Percentiles rank a stretch among this genome's conserved stretches.
Conservation (phyloP, 2,113 vertebrate genomes). For the Thunnus maccoyii region DNA sequence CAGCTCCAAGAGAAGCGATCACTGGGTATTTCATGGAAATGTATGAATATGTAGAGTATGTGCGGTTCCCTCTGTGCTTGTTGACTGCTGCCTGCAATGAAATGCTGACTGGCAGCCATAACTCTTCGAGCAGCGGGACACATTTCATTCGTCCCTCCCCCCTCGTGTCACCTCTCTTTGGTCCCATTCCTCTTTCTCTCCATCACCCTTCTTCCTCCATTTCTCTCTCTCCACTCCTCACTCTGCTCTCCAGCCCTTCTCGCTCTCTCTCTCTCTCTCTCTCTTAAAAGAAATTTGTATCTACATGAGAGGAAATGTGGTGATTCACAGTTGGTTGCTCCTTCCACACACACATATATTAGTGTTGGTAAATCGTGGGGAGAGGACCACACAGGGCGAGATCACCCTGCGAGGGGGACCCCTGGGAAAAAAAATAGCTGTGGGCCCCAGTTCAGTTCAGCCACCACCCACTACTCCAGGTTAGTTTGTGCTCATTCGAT, state of each 20-base stretch:
- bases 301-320: neutral
- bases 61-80: neutral
- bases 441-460: too few relatives aligned
- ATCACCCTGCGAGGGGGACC: neutral
- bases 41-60: neutral
- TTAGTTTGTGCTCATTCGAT: too few relatives aligned
- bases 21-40: slow-evolving; percentile 1
- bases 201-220: too few relatives aligned
- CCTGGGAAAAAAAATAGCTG: too few relatives aligned
- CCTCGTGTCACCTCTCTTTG: slow-evolving; percentile 29
- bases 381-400: neutral
- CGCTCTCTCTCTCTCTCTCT: neutral
- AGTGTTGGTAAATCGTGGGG: neutral
- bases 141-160: slow-evolving; percentile 49
- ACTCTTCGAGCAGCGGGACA: slow-evolving; percentile 49
- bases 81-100: slow-evolving; percentile 41
- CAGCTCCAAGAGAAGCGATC: neutral
- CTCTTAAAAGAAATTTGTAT: slow-evolving; percentile 20
- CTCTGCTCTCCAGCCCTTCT: neutral
- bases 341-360: neutral
- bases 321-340: neutral
- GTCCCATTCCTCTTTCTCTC: slow-evolving; percentile 22
- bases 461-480: too few relatives aligned
- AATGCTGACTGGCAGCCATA: slow-evolving; percentile 65
- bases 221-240: neutral